phyloP scores from a whole-genome alignment of 2,797 vertebrate species.

The Chelmon rostratus region DNA sequence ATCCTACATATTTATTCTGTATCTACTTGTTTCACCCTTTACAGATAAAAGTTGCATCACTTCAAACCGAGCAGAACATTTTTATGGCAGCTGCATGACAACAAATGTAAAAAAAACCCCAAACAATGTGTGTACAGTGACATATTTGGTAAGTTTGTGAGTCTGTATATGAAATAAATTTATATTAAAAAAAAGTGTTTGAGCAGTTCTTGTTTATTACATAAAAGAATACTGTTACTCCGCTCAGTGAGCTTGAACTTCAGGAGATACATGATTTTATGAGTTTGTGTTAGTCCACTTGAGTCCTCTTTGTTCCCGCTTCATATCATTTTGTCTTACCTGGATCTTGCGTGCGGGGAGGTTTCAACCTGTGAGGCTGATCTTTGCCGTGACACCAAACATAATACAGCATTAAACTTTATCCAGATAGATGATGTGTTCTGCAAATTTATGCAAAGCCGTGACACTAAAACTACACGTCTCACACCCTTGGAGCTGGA shows the following conservation, averaged over 20 bases:
- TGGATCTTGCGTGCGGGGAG: constrained; percentile 19
- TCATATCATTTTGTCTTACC: constrained; percentile 17
- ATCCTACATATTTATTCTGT: neutral
- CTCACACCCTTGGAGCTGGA: constrained; percentile 33
- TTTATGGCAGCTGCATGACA: neutral
- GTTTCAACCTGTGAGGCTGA: constrained; percentile 13
- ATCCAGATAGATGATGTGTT: constrained; percentile 27
- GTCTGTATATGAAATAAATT: neutral
- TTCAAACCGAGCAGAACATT: neutral
- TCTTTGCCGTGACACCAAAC: constrained; percentile 32
- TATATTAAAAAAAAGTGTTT: too few species aligned
- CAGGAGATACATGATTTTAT: neutral
- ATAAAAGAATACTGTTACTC: neutral
- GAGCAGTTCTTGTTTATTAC: neutral
- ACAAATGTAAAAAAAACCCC: neutral
- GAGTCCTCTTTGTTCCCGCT: constrained; percentile 26
- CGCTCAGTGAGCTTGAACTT: neutral
- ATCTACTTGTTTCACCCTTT: neutral
- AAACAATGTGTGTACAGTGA: too few species aligned
- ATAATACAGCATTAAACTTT: constrained; percentile 28
- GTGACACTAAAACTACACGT: constrained; percentile 23
- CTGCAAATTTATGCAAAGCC: constrained; percentile 59
- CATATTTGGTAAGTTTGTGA: neutral
- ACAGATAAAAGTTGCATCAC: neutral
- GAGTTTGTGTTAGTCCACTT: constrained; percentile 34